Base-by-base conservation (phyloP, 1,140 invertebrate genomes). In the Pseudomyrmex pallidus region DNA sequence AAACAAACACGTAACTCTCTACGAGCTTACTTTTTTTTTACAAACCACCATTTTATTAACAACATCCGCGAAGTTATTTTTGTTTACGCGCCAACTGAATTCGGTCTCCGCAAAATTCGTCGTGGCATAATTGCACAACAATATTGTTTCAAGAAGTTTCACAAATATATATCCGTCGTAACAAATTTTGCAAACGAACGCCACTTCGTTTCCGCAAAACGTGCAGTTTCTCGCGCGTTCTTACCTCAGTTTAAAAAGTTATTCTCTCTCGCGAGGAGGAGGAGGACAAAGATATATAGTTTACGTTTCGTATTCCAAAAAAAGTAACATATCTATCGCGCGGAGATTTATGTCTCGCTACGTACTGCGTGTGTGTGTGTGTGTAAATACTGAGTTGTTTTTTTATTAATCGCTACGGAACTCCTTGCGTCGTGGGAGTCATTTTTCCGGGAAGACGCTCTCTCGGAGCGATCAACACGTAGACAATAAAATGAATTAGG, bases 261-360 rank as follows among this genome's bases (percentile, higher is more conserved):
- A 64, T 13, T 52, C 13, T 12, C 73, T 54, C 61, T 44, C 74
- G 12, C 25, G 50, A 25, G 15, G 17, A 12, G 12, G 12, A 22
- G 13, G 25, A 20, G 12, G n/a, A 17, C n/a, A 48, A 54, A 44
- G 25, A 67, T 56, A 77, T 77, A 67, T 67, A 77, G 35, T 35
- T 35, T 7, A 35, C 5, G 35, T 54, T 67, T 77, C n/a, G 25
- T 77, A 77, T 77, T 77, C 74, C 54, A 66, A 77, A 67, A 77
- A 77, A 4, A 77, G 62, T 77, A 77, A 77, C 35, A 35, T 77
- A 77, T 77, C 48, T 50, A 77, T 77, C 74, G 74, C 74, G 74
- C 74, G 48, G 52, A 35, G 64, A 70, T 70, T 78, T 70, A 59
- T 70, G 54, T 50, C 57, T 78, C 52, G 54, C 46, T 66, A 20